These are phyloP conservation scores for Cydia fagiglandana DNA, from an alignment of 1,140 invertebrate species.

Conservation along the genomic window DNA sequence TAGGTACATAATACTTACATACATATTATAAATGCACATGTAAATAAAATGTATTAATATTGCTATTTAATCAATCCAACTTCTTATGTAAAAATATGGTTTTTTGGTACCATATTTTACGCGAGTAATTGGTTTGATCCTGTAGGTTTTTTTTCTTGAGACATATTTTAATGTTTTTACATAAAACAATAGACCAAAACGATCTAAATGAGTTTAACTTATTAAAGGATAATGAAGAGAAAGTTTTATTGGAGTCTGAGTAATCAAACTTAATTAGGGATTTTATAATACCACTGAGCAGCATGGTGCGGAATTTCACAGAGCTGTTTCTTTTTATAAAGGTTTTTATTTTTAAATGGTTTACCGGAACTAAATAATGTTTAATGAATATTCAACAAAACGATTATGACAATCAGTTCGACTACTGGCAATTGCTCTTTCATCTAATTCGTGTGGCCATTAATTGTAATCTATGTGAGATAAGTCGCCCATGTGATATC, in stretches of 20 bases:
- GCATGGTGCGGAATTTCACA: background rate
- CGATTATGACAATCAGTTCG: background rate
- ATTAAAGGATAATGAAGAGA: background rate
- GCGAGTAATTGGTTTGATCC: too few relatives aligned
- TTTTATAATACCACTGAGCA: background rate
- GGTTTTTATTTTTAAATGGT: background rate
- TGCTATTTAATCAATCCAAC: too few relatives aligned
- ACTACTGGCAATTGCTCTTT: background rate
- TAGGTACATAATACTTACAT: too few relatives aligned
- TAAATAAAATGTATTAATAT: too few relatives aligned
- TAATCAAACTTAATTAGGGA: background rate
- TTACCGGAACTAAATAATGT: background rate
- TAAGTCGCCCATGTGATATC: constrained; percentile 37
- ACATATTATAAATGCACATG: too few relatives aligned
- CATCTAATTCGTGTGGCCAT: constrained; percentile 35
- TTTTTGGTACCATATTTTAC: too few relatives aligned
- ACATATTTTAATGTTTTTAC: too few relatives aligned
- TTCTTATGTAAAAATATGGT: too few relatives aligned
- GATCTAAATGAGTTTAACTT: background rate
- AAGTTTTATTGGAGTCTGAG: constrained; percentile 5
- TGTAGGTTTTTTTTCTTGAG: too few relatives aligned
- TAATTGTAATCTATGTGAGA: constrained; percentile 40
- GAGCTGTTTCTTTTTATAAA: background rate
- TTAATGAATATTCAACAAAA: background rate
- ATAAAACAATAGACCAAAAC: background rate